Percentiles rank a stretch among this genome's conserved stretches.
Conservation (phyloP, 2,113 vertebrate species). For the Cyprinodon brontotheroides region DNA sequence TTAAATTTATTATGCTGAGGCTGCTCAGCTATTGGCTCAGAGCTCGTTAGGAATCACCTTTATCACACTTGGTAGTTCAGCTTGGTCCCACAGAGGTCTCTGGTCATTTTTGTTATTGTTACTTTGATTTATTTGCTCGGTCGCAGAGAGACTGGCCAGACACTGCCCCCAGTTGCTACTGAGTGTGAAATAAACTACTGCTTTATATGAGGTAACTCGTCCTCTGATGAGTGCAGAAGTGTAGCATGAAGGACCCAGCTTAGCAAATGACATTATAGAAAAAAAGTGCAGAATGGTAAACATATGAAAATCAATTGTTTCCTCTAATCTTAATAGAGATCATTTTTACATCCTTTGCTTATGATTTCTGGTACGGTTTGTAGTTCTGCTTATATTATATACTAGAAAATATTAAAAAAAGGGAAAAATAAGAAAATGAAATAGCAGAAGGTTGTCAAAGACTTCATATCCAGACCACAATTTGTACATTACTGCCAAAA, state of each 20-base stretch:
- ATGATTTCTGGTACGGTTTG: background rate
- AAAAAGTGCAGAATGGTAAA: background rate
- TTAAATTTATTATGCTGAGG: constrained; percentile 68
- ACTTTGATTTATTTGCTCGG: constrained; percentile 72
- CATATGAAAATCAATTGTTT: background rate
- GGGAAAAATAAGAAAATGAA: background rate
- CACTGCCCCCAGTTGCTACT: constrained; percentile 45
- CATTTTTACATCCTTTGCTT: background rate
- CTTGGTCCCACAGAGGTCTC: constrained; percentile 45
- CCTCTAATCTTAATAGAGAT: background rate
- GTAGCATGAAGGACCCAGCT: constrained; percentile 27
- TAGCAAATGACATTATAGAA: background rate
- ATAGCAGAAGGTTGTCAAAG: background rate
- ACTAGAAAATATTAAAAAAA: background rate
- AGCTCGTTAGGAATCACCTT: constrained; percentile 64
- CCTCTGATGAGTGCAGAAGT: constrained; percentile 47
- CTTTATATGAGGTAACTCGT: constrained; percentile 56
- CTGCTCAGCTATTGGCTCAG: constrained; percentile 54
- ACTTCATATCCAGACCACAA: background rate
- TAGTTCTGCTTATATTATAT: background rate
- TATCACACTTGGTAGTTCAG: constrained; percentile 43
- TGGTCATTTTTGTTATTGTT: constrained; percentile 75
- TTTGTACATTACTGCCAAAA: background rate
- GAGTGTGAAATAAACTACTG: constrained; percentile 60
- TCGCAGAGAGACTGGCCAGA: constrained; percentile 47